Base-by-base conservation (phyloP, 1,140 invertebrate species). In the Pogonus chalceus region DNA sequence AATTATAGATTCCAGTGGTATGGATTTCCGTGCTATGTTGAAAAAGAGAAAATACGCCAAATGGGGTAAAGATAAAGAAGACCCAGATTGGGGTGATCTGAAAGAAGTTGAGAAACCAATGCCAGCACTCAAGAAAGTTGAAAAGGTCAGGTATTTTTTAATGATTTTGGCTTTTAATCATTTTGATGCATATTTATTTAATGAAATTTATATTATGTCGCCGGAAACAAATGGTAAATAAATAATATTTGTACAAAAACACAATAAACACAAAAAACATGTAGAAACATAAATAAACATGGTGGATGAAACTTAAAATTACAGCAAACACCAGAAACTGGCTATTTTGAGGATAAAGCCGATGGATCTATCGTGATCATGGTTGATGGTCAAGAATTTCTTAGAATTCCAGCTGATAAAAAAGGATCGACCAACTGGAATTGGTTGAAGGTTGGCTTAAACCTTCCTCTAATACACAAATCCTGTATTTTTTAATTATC, bases 1-100 rank as follows among this genome's bases (percentile, higher is more conserved):
- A n/a, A n/a, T n/a, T 69, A 51, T 60, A 92, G 90, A 93, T 81
- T 83, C 93, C 56, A 91, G 89, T 73, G 92, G 91, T 64, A 92
- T 98, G 87, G 96, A 99, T 75, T 99, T 98, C 85, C 85, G 96
- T 75, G 83, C 93, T 56, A 90, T 97, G 85, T 78, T 99, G 55
- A 97, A 97, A 72, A 95, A 96, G 74, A 86, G 92, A 66, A 95
- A 95, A 73, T 93, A 94, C 65, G 88, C 89, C 63, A 93, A 95
- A 80, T 96, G 92, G 89, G 87, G 77, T 52, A 83, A 85, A 70
- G 86, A 95, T 55, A 87, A 96, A 57, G 84, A 85, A 46, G 91
- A 94, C 61, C 85, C 85, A 23, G 89, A 96, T 69, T 94, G 88
- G 82, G 91, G 90, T 57, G 85, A 92, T 62, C 79, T 97, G 47